phyloP scores from a whole-genome alignment of 2,888 invertebrate genomes.

The Drosophila picticornis region DNA sequence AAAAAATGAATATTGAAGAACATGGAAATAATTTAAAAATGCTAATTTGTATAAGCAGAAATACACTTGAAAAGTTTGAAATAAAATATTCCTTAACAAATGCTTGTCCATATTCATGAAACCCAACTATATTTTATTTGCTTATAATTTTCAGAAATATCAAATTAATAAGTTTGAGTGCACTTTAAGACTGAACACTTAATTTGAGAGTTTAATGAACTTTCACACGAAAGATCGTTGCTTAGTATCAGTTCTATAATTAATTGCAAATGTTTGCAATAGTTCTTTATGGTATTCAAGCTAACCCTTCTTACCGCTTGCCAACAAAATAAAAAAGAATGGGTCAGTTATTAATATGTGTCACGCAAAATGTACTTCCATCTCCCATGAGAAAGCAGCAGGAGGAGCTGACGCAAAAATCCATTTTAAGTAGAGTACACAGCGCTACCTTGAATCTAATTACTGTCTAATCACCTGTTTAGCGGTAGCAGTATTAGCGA shows the following conservation, averaged over 20 bases:
- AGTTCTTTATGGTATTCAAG: neutral
- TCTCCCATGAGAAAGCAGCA: conserved; percentile 6
- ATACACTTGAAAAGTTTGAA: too few species aligned
- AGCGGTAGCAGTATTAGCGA: conserved; percentile 28
- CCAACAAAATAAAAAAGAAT: neutral
- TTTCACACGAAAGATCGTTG: neutral
- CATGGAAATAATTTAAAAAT: too few species aligned
- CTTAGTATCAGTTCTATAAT: neutral
- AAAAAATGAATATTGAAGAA: too few species aligned
- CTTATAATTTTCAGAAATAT: neutral
- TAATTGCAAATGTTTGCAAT: neutral
- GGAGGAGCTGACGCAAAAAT: conserved; percentile 42
- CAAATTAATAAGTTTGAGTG: neutral
- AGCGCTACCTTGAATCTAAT: conserved; percentile 30
- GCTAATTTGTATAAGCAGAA: too few species aligned
- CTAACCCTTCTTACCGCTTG: neutral
- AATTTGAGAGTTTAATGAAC: neutral
- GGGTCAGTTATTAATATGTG: conserved; percentile 11
- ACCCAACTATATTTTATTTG: too few species aligned
- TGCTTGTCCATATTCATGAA: too few species aligned
- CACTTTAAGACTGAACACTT: neutral
- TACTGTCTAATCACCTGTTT: conserved; percentile 35
- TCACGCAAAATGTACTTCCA: conserved; percentile 9
- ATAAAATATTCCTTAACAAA: too few species aligned
- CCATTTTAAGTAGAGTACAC: conserved; percentile 33